Evolutionary conservation across 2,888 invertebrate genomes (phyloP).

Genomic region (Drosophila limbata): DNA sequence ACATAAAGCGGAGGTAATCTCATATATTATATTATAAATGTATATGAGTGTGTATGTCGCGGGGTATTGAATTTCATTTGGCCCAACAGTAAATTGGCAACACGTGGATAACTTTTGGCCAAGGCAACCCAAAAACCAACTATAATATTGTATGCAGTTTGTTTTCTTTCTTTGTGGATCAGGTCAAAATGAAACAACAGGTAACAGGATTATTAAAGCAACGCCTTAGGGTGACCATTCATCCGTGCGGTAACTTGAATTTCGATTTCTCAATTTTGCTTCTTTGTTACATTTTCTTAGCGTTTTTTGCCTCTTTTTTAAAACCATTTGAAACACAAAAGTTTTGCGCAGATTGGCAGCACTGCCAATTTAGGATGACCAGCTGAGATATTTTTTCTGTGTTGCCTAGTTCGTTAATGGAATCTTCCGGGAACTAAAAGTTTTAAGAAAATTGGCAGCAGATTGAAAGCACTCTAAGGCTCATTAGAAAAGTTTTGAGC

Average conservation of each 20-base stretch:
- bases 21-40: conserved; percentile 26
- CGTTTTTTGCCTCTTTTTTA: neutral
- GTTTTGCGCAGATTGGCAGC: conserved; percentile 7
- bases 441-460: neutral
- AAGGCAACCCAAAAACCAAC: conserved; percentile 1
- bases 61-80: conserved; percentile 55
- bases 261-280: neutral
- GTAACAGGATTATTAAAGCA: conserved; percentile 9
- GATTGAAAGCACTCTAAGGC: neutral
- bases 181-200: conserved; percentile 1
- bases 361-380: neutral
- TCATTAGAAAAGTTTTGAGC: neutral
- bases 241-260: neutral
- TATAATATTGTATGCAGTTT: conserved; percentile 13
- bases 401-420: neutral
- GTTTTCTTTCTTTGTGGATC: neutral
- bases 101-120: conserved; percentile 38
- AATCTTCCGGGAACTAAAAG: neutral
- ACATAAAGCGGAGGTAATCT: conserved; percentile 56
- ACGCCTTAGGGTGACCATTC: conserved; percentile 1
- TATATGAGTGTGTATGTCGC: conserved; percentile 11
- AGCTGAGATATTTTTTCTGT: neutral
- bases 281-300: neutral
- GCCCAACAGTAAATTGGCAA: conserved; percentile 50
- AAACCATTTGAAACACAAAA: neutral